phyloP scores from a whole-genome alignment of 2,797 vertebrate genomes.

The Gadopsis marmoratus region DNA sequence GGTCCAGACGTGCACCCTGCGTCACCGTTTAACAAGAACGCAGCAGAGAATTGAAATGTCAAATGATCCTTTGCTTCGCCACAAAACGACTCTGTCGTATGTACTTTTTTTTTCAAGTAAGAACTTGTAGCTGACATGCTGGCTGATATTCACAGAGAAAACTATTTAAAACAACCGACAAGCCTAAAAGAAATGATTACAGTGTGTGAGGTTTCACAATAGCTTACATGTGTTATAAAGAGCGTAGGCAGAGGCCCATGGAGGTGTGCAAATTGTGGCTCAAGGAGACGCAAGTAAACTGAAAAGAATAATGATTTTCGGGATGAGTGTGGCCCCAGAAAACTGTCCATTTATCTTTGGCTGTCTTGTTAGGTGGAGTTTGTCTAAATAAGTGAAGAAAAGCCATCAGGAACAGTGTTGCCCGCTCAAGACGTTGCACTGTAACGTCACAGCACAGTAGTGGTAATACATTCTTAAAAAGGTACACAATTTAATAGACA shows the following conservation, averaged over 20 bases:
- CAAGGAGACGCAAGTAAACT: neutral
- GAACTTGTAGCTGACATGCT: neutral
- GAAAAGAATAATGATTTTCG: neutral
- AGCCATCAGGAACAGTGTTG: neutral
- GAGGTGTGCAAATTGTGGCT: conserved; percentile 13
- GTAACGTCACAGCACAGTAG: conserved; percentile 24
- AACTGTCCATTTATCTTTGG: neutral
- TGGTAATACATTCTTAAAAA: conserved; percentile 56
- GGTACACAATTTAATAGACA: conserved; percentile 65
- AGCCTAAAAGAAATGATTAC: conserved; percentile 11
- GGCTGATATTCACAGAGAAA: conserved; percentile 42
- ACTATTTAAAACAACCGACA: conserved; percentile 5
- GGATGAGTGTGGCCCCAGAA: neutral
- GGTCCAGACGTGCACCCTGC: conserved; percentile 63
- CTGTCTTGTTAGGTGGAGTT: neutral
- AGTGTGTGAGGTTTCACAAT: conserved; percentile 34
- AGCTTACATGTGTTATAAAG: conserved; percentile 21
- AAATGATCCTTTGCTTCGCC: neutral
- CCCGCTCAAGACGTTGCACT: neutral
- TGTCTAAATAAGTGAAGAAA: neutral
- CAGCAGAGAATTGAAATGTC: neutral
- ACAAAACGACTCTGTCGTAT: neutral
- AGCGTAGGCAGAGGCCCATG: neutral
- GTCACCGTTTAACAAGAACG: conserved; percentile 25
- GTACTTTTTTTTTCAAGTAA: neutral